These are phyloP conservation scores for Aphyosemion australe DNA, from an alignment of 2,113 vertebrate genomes.

Conservation along the genomic window DNA sequence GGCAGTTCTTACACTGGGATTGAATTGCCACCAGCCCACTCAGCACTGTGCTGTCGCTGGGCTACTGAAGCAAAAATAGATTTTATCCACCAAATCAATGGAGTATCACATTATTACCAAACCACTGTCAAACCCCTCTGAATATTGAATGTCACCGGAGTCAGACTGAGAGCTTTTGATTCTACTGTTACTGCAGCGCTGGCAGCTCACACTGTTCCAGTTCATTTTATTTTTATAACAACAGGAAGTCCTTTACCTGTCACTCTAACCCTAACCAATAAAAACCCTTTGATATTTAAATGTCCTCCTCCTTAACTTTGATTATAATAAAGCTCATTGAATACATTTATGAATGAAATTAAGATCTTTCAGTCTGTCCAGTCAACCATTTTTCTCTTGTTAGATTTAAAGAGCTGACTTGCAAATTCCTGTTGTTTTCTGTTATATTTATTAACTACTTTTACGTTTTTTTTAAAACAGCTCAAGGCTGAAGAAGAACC, in stretches of 20 bases:
- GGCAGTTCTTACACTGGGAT: conserved; percentile 16
- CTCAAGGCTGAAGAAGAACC: no score
- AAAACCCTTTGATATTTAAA: background rate
- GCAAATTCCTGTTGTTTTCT: no score
- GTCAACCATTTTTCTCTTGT: no score
- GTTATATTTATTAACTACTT: no score
- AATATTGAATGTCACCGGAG: conserved; percentile 52
- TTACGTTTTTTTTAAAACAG: no score
- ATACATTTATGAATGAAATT: no score
- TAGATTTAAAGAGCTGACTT: no score
- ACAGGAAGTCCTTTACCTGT: conserved; percentile 12
- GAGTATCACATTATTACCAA: conserved; percentile 59
- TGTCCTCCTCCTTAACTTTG: no score
- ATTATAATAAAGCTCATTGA: no score
- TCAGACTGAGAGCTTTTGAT: conserved; percentile 44
- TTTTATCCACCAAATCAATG: conserved; percentile 55
- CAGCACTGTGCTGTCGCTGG: conserved; percentile 40
- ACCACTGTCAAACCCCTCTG: conserved; percentile 39
- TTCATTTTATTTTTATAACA: conserved; percentile 8
- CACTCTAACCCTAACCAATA: background rate
- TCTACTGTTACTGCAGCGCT: conserved; percentile 16
- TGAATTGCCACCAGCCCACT: conserved; percentile 38
- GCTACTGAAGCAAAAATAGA: conserved; percentile 44
- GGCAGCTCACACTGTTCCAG: background rate
- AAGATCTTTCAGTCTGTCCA: no score